A percentile compares a stretch with the other conserved stretches of the same genome.
Conservation (phyloP, 2,797 vertebrate genomes). For the Enteromius radiatus region DNA sequence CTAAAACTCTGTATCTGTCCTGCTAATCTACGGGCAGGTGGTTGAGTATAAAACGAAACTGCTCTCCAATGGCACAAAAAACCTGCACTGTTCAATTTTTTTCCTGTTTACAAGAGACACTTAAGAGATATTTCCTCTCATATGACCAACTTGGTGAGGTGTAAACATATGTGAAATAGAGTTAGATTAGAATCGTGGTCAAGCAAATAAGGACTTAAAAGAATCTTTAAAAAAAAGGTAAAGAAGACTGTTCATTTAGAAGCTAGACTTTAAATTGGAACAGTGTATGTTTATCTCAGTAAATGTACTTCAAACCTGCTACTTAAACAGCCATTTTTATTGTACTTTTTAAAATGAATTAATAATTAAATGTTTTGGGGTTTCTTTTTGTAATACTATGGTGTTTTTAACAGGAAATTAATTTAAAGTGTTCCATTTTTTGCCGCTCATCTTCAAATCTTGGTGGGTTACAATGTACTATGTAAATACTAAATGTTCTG, state of each 20-base stretch:
- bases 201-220: conserved; percentile 48
- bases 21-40: conserved; percentile 95
- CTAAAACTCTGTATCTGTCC: conserved; percentile 94
- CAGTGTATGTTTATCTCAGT: conserved; percentile 87
- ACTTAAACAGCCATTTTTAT: conserved; percentile 85
- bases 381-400: conserved; percentile 80
- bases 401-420: conserved; percentile 88
- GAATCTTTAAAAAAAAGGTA: conserved; percentile 43
- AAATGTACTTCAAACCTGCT: conserved; percentile 84
- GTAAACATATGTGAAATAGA: conserved; percentile 79
- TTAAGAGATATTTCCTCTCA: conserved; percentile 95
- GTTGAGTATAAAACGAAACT: conserved; percentile 98
- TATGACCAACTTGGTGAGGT: conserved; percentile 82
- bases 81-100: conserved; percentile 97
- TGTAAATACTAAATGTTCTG: conserved; percentile 70
- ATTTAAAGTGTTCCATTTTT: conserved; percentile 83
- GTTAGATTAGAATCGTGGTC: conserved; percentile 42
- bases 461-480: conserved; percentile 83
- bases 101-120: conserved; percentile 97
- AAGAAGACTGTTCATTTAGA: conserved; percentile 69
- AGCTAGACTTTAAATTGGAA: conserved; percentile 87
- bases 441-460: conserved; percentile 78
- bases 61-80: conserved; percentile 92
- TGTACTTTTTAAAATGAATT: conserved; percentile 78
- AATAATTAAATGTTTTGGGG: conserved; percentile 80